These are phyloP conservation scores for Andrena trimmerana DNA, from an alignment of 2,888 invertebrate species.

Conservation along the genomic window DNA sequence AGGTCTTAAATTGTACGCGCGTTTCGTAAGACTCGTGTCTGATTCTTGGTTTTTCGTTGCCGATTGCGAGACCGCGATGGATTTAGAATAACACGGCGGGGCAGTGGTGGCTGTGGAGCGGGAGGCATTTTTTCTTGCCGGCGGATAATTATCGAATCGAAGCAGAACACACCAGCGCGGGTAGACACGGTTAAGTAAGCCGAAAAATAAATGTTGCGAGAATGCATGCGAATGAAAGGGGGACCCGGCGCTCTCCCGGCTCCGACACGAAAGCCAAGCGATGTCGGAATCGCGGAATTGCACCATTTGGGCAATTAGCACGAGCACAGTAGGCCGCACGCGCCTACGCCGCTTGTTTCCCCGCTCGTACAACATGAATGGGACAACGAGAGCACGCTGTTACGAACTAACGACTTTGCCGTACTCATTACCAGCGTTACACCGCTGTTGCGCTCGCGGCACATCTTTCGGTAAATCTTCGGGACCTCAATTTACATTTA, in stretches of 20 bases:
- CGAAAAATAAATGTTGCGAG: constrained; percentile 6
- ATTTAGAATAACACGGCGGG: background rate
- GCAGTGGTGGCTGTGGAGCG: background rate
- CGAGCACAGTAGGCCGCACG: constrained; percentile 79
- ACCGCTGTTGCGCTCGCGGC: constrained; percentile 51
- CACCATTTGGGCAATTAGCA: constrained; percentile 81
- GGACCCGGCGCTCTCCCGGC: constrained; percentile 21
- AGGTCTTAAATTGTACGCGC: constrained; percentile 37
- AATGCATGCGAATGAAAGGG: constrained; percentile 38
- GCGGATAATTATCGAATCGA: background rate
- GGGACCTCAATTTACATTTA: constrained; percentile 50
- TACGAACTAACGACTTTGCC: constrained; percentile 62
- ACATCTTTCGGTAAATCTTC: constrained; percentile 35
- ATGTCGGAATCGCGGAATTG: constrained; percentile 77
- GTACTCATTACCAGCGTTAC: constrained; percentile 66
- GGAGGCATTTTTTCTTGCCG: constrained; percentile 5
- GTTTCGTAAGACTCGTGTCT: constrained; percentile 36
- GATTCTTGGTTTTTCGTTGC: constrained; percentile 14
- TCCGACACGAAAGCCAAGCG: constrained; percentile 57
- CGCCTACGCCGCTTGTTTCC: constrained; percentile 71
- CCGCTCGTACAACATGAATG: constrained; percentile 73
- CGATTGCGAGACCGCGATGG: background rate
- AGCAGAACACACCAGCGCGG: background rate
- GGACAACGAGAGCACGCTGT: constrained; percentile 76
- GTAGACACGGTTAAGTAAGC: constrained; percentile 7